Percentiles rank a stretch among this genome's conserved stretches.
These are phyloP conservation scores for Spodoptera picta DNA, from an alignment of 2,888 invertebrate species.

Conservation along the genomic window DNA sequence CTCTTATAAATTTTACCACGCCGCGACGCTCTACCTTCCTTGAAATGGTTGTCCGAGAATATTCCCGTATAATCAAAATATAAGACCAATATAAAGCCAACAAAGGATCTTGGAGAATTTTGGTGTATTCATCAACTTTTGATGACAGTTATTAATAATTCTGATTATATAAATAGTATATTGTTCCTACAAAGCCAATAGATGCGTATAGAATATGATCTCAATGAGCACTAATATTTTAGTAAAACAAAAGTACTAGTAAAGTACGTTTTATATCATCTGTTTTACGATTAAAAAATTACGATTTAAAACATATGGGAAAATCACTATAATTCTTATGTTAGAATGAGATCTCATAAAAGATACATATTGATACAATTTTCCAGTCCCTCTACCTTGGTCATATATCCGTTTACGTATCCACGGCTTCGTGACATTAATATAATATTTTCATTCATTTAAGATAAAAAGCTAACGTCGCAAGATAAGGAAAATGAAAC, in stretches of 20 bases:
- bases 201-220: too few species aligned
- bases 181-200: too few species aligned
- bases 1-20: conserved; percentile 54
- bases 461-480: conserved; percentile 40
- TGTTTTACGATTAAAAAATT: too few species aligned
- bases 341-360: conserved; percentile 9
- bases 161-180: background rate
- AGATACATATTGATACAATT: background rate
- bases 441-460: conserved; percentile 34
- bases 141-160: conserved; percentile 30
- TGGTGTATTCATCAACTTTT: conserved; percentile 33
- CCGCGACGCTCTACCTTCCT: conserved; percentile 28
- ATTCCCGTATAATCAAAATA: conserved; percentile 42
- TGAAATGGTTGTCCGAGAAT: conserved; percentile 33
- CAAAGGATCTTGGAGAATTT: conserved; percentile 21
- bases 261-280: too few species aligned
- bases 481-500: conserved; percentile 42
- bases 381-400: conserved; percentile 14
- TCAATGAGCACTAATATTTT: too few species aligned
- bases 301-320: too few species aligned
- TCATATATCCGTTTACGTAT: conserved; percentile 23
- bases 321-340: too few species aligned
- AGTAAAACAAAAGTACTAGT: too few species aligned
- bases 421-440: conserved; percentile 19
- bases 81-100: conserved; percentile 38